Conservation (phyloP, 2,888 invertebrate species). For the Osmoderma eremita region DNA sequence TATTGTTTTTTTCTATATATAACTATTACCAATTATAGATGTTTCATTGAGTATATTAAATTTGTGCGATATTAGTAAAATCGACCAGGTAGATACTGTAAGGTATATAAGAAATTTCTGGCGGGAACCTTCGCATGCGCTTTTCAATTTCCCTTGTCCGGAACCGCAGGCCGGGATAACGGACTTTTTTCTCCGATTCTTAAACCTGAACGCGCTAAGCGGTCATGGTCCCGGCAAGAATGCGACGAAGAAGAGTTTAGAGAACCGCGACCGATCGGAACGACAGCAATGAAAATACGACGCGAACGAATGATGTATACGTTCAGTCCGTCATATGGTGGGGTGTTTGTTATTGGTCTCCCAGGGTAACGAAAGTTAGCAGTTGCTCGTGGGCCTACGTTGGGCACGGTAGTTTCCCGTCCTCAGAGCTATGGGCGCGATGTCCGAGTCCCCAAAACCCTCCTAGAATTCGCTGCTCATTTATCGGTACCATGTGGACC, state of each 20-base stretch:
- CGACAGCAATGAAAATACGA: no score
- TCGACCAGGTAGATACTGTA: conserved; percentile 35
- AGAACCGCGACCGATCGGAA: no score
- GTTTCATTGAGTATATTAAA: conserved; percentile 1
- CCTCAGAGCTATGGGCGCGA: conserved; percentile 37
- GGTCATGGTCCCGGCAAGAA: background rate
- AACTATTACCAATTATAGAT: background rate
- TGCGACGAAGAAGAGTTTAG: background rate
- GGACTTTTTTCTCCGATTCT: conserved; percentile 50
- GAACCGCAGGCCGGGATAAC: conserved; percentile 56
- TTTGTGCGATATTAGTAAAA: conserved; percentile 13
- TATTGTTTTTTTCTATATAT: background rate
- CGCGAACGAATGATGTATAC: conserved; percentile 18
- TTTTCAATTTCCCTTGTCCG: conserved; percentile 46
- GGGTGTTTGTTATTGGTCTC: conserved; percentile 44
- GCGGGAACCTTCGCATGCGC: conserved; percentile 42
- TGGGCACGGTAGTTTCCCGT: conserved; percentile 38
- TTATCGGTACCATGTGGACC: conserved; percentile 69
- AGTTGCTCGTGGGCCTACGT: conserved; percentile 42
- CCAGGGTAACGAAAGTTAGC: conserved; percentile 43
- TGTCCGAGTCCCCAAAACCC: conserved; percentile 38
- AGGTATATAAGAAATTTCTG: conserved; percentile 36
- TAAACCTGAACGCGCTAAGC: conserved; percentile 28
- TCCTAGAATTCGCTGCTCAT: conserved; percentile 37
- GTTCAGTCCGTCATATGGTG: conserved; percentile 36